A percentile compares a stretch with the other conserved stretches of the same genome.
These are phyloP conservation scores for Onychostoma macrolepis DNA, from an alignment of 2,113 vertebrate species.

Conservation along the genomic window DNA sequence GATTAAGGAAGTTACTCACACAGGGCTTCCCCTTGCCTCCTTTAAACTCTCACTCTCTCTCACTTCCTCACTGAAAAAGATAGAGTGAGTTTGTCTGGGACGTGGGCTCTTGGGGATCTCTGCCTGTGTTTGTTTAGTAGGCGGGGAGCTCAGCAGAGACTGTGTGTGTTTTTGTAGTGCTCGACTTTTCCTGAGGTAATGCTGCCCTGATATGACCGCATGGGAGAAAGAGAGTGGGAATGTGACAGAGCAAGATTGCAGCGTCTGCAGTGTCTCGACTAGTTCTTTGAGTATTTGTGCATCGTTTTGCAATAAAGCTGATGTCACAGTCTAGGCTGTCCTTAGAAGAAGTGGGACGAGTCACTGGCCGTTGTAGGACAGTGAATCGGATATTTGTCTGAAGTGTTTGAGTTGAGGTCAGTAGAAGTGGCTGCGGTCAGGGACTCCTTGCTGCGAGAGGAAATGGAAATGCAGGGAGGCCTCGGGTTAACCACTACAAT, in stretches of 20 bases:
- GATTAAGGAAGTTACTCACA: slow-evolving; percentile 60
- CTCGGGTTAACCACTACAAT: slow-evolving; percentile 1
- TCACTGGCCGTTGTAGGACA: background rate
- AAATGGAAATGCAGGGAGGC: slow-evolving; percentile 26
- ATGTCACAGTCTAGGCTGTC: background rate
- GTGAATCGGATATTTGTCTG: background rate
- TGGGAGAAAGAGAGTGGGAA: slow-evolving; percentile 21
- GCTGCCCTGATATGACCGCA: slow-evolving; percentile 63
- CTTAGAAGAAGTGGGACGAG: background rate
- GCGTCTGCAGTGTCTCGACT: slow-evolving; percentile 34
- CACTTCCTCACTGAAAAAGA: slow-evolving; percentile 46
- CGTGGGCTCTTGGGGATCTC: slow-evolving; percentile 58
- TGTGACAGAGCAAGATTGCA: slow-evolving; percentile 27
- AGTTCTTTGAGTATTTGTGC: slow-evolving; percentile 12
- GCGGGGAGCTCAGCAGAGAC: slow-evolving; percentile 62
- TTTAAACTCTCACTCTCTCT: slow-evolving; percentile 36
- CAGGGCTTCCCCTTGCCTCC: slow-evolving; percentile 27
- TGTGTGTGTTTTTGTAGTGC: slow-evolving; percentile 69
- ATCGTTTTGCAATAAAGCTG: background rate
- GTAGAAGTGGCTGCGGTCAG: slow-evolving; percentile 12
- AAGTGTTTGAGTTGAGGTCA: slow-evolving; percentile 19
- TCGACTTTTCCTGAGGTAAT: slow-evolving; percentile 72
- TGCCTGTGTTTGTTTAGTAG: slow-evolving; percentile 72
- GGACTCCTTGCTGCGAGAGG: slow-evolving; percentile 11
- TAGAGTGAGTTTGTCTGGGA: slow-evolving; percentile 36